Base-by-base conservation (phyloP, 2,113 vertebrate species). In the Anthoscopus minutus region DNA sequence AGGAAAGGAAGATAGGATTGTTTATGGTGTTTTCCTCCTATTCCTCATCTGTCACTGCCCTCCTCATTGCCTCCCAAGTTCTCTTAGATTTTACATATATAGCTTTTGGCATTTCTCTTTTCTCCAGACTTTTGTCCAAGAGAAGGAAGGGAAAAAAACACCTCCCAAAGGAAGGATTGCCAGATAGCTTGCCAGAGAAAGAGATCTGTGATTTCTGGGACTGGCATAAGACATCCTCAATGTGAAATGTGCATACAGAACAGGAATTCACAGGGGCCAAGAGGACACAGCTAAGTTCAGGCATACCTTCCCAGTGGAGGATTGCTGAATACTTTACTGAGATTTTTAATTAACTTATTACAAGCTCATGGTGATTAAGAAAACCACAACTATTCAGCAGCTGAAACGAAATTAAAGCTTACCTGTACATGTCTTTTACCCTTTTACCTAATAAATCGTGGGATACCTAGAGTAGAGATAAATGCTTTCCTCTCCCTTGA, bases 281-380 rank as follows among this genome's bases (percentile, higher is more conserved):
- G 51, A 76, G 37, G 38, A 87, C 40, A 56, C 6, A 50, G 40
- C 25, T 40, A 56, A 27, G 24, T 80, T 82, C 44, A 64, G 2
- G 1, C n/a, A 30, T 17, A 42, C 8, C 40, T 88, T 95, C 57
- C 61, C 48, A 37, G 21, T 42, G 66, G 61, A 87, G 14, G 24
- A 53, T 45, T 66, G 33, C 20, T 74, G 73, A 87, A 72, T 65
- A 71, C 18, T 85, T 92, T 89, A 58, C 19, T 38, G 53, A 67
- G 53, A 64, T 50, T 91, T 93, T 73, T 69, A 88, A 92, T 82
- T 91, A 92, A 62, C 44, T 76, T 79, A 71, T 42, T 92, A 89
- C 33, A 83, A 89, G 31, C 11, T 69, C 37, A 69, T 4, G 35
- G 28, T 47, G 28, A 81, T 77, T 54, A 9, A 80, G 91, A 86